Evolutionary conservation across 2,888 invertebrate species (phyloP).

Genomic region (Selenia dentaria): DNA sequence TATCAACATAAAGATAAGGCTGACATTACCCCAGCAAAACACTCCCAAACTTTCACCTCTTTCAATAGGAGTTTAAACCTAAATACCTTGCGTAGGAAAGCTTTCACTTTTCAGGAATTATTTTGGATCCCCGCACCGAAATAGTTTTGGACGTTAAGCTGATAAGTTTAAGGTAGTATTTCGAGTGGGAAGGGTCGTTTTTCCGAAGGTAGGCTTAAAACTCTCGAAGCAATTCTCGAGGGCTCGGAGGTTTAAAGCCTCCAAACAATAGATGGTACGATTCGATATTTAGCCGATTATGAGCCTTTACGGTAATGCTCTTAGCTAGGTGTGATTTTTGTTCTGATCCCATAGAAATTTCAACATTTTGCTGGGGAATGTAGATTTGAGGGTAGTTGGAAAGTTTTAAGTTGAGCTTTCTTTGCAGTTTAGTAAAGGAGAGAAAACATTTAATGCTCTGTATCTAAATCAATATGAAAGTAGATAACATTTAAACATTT

Average conservation of each 20-base stretch:
- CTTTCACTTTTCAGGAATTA: constrained; percentile 84
- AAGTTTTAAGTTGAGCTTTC: constrained; percentile 3
- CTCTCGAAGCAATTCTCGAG: constrained; percentile 78
- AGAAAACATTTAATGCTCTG: constrained; percentile 1
- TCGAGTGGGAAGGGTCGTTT: constrained; percentile 49
- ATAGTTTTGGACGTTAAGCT: constrained; percentile 53
- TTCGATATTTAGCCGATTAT: constrained; percentile 84
- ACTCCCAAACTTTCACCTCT: constrained; percentile 81
- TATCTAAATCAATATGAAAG: too few relatives aligned
- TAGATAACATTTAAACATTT: too few relatives aligned
- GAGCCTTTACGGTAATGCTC: constrained; percentile 76
- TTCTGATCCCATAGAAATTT: constrained; percentile 47
- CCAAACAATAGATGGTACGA: constrained; percentile 80
- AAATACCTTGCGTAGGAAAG: constrained; percentile 81
- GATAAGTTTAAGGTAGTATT: constrained; percentile 45
- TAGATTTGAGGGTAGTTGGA: constrained; percentile 15
- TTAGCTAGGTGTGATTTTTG: constrained; percentile 79
- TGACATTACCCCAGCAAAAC: constrained; percentile 39
- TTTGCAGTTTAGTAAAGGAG: not conserved
- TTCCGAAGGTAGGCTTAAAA: constrained; percentile 80
- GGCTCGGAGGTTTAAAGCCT: constrained; percentile 71
- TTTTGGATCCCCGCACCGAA: constrained; percentile 44
- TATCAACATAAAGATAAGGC: constrained; percentile 45
- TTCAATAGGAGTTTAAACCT: constrained; percentile 83
- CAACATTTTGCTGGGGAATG: constrained; percentile 17